Evolutionary conservation across 2,888 invertebrate species (phyloP).

Genomic region (Plusia festucae): DNA sequence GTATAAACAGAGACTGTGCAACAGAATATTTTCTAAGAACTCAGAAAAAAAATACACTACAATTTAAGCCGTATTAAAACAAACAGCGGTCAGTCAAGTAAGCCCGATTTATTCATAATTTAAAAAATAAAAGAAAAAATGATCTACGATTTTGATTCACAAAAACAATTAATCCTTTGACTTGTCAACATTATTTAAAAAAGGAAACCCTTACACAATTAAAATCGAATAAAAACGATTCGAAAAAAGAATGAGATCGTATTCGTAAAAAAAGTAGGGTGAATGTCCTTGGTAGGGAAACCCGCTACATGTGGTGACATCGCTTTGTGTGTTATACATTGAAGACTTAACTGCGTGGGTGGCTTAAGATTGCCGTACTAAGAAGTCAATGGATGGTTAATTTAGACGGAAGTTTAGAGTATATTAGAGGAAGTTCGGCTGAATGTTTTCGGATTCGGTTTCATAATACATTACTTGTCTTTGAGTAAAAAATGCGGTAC

Average conservation of each 20-base stretch:
- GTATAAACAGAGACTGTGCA: background rate
- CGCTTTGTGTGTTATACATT: slow-evolving; percentile 60
- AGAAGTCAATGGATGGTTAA: slow-evolving; percentile 35
- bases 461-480: slow-evolving; percentile 64
- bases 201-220: slow-evolving; percentile 79
- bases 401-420: slow-evolving; percentile 5
- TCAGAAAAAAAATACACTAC: background rate
- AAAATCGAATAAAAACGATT: slow-evolving; percentile 78
- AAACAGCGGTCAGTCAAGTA: slow-evolving; percentile 4
- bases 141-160: slow-evolving; percentile 49
- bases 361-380: background rate
- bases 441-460: slow-evolving; percentile 61
- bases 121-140: slow-evolving; percentile 16
- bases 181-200: slow-evolving; percentile 78
- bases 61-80: background rate
- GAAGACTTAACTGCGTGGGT: slow-evolving; percentile 37
- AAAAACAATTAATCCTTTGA: slow-evolving; percentile 80
- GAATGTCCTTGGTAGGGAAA: slow-evolving; percentile 79
- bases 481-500: slow-evolving; percentile 56
- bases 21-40: background rate
- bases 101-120: background rate
- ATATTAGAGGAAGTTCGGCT: slow-evolving; percentile 65
- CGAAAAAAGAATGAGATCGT: slow-evolving; percentile 76
- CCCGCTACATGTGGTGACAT: slow-evolving; percentile 48
- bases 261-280: slow-evolving; percentile 80